A percentile compares a stretch with the other conserved stretches of the same genome.
phyloP scores from a whole-genome alignment of 1,140 invertebrate genomes.

The Aplysia californica region DNA sequence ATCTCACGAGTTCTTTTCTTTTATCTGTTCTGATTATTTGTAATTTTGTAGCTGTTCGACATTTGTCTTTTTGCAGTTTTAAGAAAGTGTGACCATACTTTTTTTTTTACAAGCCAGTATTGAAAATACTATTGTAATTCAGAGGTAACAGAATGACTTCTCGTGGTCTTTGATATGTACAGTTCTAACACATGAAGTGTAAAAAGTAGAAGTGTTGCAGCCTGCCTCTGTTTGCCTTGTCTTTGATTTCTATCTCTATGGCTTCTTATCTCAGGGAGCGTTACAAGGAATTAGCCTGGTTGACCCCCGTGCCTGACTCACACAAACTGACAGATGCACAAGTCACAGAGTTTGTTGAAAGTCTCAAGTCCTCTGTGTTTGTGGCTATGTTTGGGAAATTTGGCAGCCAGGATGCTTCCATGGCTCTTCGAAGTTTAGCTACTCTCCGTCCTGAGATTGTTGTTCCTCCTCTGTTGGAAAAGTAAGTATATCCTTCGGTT shows the following conservation, averaged over 20 bases:
- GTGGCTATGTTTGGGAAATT: slow-evolving; percentile 83
- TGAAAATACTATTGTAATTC: too few species aligned
- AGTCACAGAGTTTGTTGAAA: slow-evolving; percentile 85
- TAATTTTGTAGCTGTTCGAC: too few species aligned
- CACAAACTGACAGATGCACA: slow-evolving; percentile 83
- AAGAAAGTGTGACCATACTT: too few species aligned
- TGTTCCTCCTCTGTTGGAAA: slow-evolving; percentile 85
- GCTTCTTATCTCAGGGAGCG: slow-evolving; percentile 71
- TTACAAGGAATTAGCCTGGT: slow-evolving; percentile 76
- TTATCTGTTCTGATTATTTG: background rate
- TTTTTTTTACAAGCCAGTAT: too few species aligned
- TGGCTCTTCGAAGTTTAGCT: slow-evolving; percentile 81
- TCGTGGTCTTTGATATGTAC: too few species aligned
- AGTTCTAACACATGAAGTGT: too few species aligned
- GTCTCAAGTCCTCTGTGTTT: slow-evolving; percentile 76
- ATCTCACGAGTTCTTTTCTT: background rate
- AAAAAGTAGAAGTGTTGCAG: too few species aligned
- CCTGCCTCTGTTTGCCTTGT: too few species aligned
- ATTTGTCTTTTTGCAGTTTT: too few species aligned
- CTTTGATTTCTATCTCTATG: background rate
- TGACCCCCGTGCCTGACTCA: slow-evolving; percentile 73
- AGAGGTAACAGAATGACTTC: too few species aligned
- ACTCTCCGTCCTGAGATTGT: slow-evolving; percentile 84
- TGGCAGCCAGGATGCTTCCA: slow-evolving; percentile 75
- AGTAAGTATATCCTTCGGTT: slow-evolving; percentile 64